Conservation (phyloP, 2,888 invertebrate genomes). For the Perizoma affinitatum region DNA sequence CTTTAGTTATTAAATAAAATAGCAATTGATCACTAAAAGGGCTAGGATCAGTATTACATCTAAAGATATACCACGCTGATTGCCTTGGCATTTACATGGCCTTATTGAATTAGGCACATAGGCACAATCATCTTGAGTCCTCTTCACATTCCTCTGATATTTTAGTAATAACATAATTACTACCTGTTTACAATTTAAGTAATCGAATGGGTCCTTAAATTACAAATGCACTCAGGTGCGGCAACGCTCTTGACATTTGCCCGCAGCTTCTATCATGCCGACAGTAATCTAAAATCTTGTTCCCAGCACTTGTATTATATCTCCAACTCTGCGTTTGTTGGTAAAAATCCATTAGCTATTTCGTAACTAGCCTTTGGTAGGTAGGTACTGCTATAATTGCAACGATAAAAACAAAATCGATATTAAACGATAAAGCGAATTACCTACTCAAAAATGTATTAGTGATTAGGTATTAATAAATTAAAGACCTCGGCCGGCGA, state of each 20-base stretch:
- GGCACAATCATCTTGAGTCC: slow-evolving; percentile 5
- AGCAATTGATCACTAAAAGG: too few relatives aligned
- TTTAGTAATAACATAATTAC: slow-evolving; percentile 26
- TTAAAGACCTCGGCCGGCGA: slow-evolving; percentile 19
- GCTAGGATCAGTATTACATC: neutral
- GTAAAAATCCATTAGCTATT: slow-evolving; percentile 38
- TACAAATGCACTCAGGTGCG: slow-evolving; percentile 44
- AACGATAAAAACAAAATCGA: slow-evolving; percentile 21
- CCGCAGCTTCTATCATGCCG: slow-evolving; percentile 38
- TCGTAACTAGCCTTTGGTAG: slow-evolving; percentile 34
- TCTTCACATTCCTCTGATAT: slow-evolving; percentile 14
- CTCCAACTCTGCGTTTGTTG: slow-evolving; percentile 26
- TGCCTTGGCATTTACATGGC: slow-evolving; percentile 14
- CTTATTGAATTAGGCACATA: slow-evolving; percentile 5
- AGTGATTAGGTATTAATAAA: slow-evolving; percentile 20
- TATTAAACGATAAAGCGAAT: slow-evolving; percentile 26
- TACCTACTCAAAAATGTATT: slow-evolving; percentile 18
- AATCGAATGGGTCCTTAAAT: slow-evolving; percentile 41
- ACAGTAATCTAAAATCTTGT: slow-evolving; percentile 42
- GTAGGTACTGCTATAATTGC: slow-evolving; percentile 40
- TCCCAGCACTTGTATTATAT: slow-evolving; percentile 33
- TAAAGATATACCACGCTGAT: neutral
- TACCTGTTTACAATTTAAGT: slow-evolving; percentile 31
- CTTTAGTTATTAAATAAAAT: too few relatives aligned
- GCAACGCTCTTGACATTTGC: slow-evolving; percentile 57